A percentile compares a stretch with the other conserved stretches of the same genome.
Conservation (phyloP, 2,888 invertebrate genomes). For the Lasioglossum lativentre region DNA sequence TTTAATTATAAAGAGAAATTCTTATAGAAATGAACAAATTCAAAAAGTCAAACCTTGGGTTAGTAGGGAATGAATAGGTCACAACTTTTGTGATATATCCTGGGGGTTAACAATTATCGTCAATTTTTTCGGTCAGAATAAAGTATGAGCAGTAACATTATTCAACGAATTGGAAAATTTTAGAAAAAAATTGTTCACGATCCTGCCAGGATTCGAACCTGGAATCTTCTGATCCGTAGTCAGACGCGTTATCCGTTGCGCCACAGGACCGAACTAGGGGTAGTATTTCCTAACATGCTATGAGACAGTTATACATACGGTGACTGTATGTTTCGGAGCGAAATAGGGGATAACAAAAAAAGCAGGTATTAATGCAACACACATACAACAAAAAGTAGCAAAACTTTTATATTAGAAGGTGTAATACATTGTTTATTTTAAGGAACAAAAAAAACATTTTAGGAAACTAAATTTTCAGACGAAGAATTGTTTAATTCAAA, state of each 20-base stretch:
- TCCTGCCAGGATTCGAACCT: conserved; percentile 81
- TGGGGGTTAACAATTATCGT: not conserved
- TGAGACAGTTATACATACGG: not conserved
- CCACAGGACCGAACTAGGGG: conserved; percentile 74
- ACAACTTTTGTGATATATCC: not conserved
- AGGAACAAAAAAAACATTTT: no score
- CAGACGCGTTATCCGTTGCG: conserved; percentile 80
- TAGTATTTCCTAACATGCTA: not conserved
- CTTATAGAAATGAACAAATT: not conserved
- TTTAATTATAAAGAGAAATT: no score
- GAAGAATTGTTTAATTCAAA: no score
- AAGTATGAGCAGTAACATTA: no score
- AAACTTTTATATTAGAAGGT: no score
- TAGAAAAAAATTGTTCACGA: conserved; percentile 65
- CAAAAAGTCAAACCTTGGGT: not conserved
- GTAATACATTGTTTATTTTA: no score
- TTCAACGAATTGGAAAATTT: not conserved
- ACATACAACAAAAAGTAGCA: no score
- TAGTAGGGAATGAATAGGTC: not conserved
- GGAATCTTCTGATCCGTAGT: conserved; percentile 81
- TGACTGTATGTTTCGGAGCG: no score
- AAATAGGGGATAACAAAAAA: no score
- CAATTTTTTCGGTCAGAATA: not conserved
- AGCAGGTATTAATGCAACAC: no score
- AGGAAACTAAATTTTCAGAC: no score